Evolutionary conservation across 1,140 invertebrate genomes (phyloP).

Genomic region (Anastrepha obliqua): DNA sequence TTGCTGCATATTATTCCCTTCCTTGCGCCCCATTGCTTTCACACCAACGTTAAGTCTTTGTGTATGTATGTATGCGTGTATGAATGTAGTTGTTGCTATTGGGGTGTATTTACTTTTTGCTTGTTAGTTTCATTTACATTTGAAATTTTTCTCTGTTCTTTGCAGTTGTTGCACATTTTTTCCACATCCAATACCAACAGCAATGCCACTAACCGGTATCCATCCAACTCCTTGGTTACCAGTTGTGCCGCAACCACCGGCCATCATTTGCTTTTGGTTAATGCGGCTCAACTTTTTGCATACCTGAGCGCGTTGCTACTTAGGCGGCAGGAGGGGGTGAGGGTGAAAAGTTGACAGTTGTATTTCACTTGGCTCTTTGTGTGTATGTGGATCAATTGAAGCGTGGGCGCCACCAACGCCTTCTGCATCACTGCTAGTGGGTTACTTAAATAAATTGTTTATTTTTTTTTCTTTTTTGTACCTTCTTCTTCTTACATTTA

Average conservation of each 20-base stretch:
- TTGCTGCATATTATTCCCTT: background rate
- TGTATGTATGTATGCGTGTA: background rate
- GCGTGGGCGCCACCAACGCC: background rate
- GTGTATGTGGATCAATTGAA: background rate
- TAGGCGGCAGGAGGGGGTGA: background rate
- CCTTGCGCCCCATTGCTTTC: background rate
- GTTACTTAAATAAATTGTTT: background rate
- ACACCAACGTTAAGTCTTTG: background rate
- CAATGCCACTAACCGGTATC: background rate
- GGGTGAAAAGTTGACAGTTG: background rate
- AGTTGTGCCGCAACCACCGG: slow-evolving; percentile 38
- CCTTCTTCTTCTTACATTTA: slow-evolving; percentile 11
- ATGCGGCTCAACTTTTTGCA: slow-evolving; percentile 41
- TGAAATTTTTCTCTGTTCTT: slow-evolving; percentile 35
- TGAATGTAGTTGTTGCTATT: background rate
- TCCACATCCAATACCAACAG: background rate
- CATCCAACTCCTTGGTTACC: slow-evolving; percentile 20
- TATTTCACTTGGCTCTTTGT: background rate
- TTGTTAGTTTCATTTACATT: slow-evolving; percentile 50
- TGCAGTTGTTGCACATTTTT: slow-evolving; percentile 48
- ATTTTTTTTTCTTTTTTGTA: background rate
- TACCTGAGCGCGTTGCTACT: background rate
- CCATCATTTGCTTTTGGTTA: slow-evolving; percentile 44
- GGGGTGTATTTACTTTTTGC: background rate
- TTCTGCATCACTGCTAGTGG: background rate